A percentile compares a stretch with the other conserved stretches of the same genome.
These are phyloP conservation scores for Semicossyphus pulcher DNA, from an alignment of 2,113 vertebrate genomes.

Conservation along the genomic window DNA sequence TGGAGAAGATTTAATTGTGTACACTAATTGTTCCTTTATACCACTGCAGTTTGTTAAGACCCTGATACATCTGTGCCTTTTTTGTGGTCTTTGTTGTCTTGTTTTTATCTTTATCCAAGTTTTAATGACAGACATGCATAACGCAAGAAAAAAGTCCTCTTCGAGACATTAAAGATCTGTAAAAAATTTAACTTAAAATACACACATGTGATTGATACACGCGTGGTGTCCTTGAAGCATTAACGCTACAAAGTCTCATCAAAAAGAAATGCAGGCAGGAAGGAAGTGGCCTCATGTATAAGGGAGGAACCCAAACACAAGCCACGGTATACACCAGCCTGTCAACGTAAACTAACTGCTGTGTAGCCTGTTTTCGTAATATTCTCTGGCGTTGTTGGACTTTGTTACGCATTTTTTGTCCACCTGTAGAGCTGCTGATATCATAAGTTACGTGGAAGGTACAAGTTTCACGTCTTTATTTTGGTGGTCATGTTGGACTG, in stretches of 20 bases:
- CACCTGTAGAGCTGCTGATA: neutral
- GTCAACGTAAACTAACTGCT: neutral
- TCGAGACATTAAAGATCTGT: neutral
- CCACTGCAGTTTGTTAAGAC: too few species aligned
- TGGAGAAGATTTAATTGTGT: too few species aligned
- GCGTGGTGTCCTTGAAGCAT: neutral
- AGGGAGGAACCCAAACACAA: neutral
- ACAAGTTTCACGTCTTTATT: constrained; percentile 19
- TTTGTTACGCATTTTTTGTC: too few species aligned
- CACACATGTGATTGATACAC: neutral
- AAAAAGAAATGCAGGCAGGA: constrained; percentile 9
- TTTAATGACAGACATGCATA: too few species aligned
- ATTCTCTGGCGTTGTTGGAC: too few species aligned
- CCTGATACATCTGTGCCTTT: too few species aligned
- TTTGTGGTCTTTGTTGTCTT: neutral
- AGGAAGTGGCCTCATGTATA: constrained; percentile 10
- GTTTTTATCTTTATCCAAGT: too few species aligned
- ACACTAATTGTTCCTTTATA: too few species aligned
- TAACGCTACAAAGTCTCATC: neutral
- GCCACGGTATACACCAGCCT: neutral
- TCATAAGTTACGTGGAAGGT: neutral
- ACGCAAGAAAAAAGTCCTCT: neutral
- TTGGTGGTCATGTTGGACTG: neutral
- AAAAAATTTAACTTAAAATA: neutral
- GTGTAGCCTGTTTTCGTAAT: too few species aligned